Conservation (phyloP, 1,140 invertebrate genomes). For the Sycobia sp. region DNA sequence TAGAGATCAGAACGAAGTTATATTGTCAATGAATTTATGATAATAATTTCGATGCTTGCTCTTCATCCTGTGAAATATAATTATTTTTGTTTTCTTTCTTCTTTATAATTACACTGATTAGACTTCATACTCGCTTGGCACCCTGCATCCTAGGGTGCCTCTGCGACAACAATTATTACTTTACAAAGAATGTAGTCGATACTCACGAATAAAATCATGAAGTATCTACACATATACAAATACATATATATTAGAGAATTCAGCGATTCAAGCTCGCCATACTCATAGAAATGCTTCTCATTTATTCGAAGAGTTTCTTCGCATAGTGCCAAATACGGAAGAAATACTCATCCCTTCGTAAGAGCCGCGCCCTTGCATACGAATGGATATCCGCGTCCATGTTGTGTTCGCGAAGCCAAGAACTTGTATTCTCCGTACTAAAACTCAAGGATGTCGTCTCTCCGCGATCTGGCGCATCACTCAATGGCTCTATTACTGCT, state of each 20-base stretch:
- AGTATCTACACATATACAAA: conserved; percentile 7
- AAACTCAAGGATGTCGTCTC: conserved; percentile 75
- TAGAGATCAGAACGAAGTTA: too few species aligned
- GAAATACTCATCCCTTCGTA: conserved; percentile 90
- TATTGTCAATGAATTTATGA: too few species aligned
- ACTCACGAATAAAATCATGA: neutral
- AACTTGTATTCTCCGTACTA: conserved; percentile 89
- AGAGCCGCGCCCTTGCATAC: conserved; percentile 80
- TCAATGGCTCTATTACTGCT: conserved; percentile 64
- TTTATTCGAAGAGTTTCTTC: conserved; percentile 79
- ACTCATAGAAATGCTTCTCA: conserved; percentile 62
- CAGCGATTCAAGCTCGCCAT: conserved; percentile 13
- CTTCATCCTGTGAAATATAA: too few species aligned
- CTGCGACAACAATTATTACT: conserved; percentile 4
- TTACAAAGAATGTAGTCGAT: too few species aligned
- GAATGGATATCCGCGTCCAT: conserved; percentile 92
- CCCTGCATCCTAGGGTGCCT: neutral
- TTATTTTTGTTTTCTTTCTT: neutral
- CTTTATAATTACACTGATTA: conserved; percentile 36
- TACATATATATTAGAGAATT: conserved; percentile 6
- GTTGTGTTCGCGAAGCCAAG: conserved; percentile 87
- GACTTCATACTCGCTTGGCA: conserved; percentile 43
- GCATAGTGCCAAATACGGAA: conserved; percentile 90
- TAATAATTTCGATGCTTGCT: too few species aligned
- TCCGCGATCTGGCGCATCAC: conserved; percentile 65